Evolutionary conservation across 2,113 vertebrate genomes (phyloP), one percentile per base, ranked within the genome.

Genomic region (Poeciliopsis retropinna): DNA sequence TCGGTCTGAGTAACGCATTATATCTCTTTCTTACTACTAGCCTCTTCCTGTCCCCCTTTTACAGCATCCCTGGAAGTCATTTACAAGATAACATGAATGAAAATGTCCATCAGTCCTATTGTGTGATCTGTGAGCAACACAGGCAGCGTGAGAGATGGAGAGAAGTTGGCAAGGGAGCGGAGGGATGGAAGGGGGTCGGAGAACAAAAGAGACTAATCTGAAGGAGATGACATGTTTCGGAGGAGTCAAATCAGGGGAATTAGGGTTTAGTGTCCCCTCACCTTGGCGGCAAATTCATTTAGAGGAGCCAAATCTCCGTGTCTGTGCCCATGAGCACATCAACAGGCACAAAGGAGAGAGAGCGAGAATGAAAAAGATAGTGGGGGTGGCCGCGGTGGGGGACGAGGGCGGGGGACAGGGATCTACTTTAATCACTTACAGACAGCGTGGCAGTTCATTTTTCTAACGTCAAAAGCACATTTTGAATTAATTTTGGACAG

Each of bases 1-100:
- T 82, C 76, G 81, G 79, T 88, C 67, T 84, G 88, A 91, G 77
- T 88, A 87, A 90, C 81, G 83, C 87, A 88, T 90, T 87, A 89
- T 88, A 89, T 91, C 80, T 85, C 76, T 89, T 86, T 87, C 86
- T 19, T 47, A 64, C 80, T 87, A 60, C 80, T 85, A 81, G 83
- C 85, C 88, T 85, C 82, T 87, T 69, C 72, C 80, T 64, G 19
- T 72, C 73, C 60, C 27, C 39, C 76, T 79, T 62, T 85, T 68
- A 79, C 83, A 83, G 87, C 81, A 85, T 85, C 84, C 89, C 88
- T 93, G 87, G 88, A 92, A 94, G 87, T 93, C 91, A 94, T 93
- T 95, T 93, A 94, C 87, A 92, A 94, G 93, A 92, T 94, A 93
- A 93, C 91, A 93, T 91, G 91, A 93, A 93, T 94, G 92, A 94